Percentiles rank a stretch among this genome's conserved stretches.
These are phyloP conservation scores for Leptopilina clavipes DNA, from an alignment of 1,140 invertebrate genomes.

Conservation along the genomic window DNA sequence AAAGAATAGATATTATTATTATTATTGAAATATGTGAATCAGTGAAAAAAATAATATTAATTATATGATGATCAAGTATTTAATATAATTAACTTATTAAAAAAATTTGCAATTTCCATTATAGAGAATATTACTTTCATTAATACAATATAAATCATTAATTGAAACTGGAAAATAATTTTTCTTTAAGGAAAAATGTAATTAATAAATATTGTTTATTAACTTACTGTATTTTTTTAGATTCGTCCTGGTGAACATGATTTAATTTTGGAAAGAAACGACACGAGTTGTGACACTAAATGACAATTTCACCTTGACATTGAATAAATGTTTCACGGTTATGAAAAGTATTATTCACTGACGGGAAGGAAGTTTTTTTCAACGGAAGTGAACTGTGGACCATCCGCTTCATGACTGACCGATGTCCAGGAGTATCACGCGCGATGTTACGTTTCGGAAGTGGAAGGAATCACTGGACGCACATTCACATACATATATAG, in stretches of 20 bases:
- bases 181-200: too few species aligned
- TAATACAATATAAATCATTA: too few species aligned
- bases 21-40: too few species aligned
- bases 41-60: too few species aligned
- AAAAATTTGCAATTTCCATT: too few species aligned
- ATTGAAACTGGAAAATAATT: too few species aligned
- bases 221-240: not conserved
- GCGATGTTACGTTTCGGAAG: not conserved
- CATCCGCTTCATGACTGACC: slow-evolving; percentile 18
- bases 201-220: not conserved
- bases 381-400: slow-evolving; percentile 30
- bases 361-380: slow-evolving; percentile 1
- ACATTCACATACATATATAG: not conserved
- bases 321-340: not conserved
- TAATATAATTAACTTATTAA: too few species aligned
- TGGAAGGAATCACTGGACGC: not conserved
- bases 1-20: too few species aligned
- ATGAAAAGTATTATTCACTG: not conserved
- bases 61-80: too few species aligned
- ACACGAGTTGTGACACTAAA: not conserved
- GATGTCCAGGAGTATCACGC: not conserved
- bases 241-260: not conserved
- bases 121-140: too few species aligned
- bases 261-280: not conserved
- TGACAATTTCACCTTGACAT: slow-evolving; percentile 23